Evolutionary conservation across 1,140 invertebrate species (phyloP).

Genomic region (Branchinecta lindahli): DNA sequence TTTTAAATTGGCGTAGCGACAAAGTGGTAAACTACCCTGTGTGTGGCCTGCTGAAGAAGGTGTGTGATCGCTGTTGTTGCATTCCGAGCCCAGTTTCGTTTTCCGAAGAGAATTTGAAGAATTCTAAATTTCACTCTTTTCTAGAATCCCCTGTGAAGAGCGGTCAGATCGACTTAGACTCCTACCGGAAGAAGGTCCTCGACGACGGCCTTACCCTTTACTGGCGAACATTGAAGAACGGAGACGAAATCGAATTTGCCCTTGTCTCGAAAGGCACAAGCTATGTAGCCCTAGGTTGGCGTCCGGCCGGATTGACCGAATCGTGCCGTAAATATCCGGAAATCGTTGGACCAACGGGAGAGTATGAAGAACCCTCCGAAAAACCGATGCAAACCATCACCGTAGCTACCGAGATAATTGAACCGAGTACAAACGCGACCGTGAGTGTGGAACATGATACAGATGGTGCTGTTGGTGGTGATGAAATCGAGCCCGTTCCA

Average conservation of each 20-base stretch:
- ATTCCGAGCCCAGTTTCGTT: too few relatives aligned
- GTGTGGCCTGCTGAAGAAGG: too few relatives aligned
- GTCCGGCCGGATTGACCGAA: conserved; percentile 50
- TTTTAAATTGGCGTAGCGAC: too few relatives aligned
- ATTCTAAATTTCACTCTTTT: neutral
- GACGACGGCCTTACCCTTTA: conserved; percentile 55
- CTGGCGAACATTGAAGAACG: conserved; percentile 62
- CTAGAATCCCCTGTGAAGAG: conserved; percentile 45
- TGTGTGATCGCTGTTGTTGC: too few relatives aligned
- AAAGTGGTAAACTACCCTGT: too few relatives aligned
- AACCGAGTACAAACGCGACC: too few relatives aligned
- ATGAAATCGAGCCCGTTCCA: too few relatives aligned
- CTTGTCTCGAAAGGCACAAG: conserved; percentile 64
- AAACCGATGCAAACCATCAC: neutral
- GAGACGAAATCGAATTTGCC: conserved; percentile 65
- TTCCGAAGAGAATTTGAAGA: too few relatives aligned
- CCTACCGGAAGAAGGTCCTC: conserved; percentile 51
- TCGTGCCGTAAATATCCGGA: conserved; percentile 56
- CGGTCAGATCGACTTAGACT: conserved; percentile 44
- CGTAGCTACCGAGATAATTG: too few relatives aligned
- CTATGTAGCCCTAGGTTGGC: conserved; percentile 71
- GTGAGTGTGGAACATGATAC: too few relatives aligned
- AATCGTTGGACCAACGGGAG: conserved; percentile 18
- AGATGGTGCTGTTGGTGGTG: too few relatives aligned
- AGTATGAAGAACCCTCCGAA: neutral